These are phyloP conservation scores for Pipistrellus nathusii DNA, from an alignment of 2,797 vertebrate genomes.

Conservation along the genomic window DNA sequence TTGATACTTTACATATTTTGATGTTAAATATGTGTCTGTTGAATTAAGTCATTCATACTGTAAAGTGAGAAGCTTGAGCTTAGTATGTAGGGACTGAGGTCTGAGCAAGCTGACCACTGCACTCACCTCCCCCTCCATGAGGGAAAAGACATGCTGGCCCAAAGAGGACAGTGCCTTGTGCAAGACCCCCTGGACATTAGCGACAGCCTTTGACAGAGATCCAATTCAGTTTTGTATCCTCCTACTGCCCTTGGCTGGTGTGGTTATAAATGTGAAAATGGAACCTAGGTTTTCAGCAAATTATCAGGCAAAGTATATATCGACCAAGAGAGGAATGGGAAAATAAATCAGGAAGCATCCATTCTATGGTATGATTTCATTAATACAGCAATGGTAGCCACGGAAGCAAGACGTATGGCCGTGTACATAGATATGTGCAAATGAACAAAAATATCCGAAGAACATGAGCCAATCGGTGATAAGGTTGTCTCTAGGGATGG, in stretches of 20 bases:
- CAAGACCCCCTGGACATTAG: neutral
- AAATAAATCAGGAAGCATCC: neutral
- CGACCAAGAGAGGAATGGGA: neutral
- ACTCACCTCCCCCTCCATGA: neutral
- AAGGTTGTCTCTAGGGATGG: neutral
- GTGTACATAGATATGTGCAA: neutral
- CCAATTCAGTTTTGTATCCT: neutral
- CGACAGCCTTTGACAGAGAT: neutral
- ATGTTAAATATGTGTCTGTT: neutral
- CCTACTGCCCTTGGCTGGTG: neutral
- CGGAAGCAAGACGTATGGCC: neutral
- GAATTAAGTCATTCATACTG: neutral
- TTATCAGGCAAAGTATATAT: neutral
- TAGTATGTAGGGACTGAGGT: neutral
- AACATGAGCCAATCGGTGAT: neutral
- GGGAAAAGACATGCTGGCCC: neutral
- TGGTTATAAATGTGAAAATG: slow-evolving; percentile 16
- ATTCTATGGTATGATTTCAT: neutral
- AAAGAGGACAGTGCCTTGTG: neutral
- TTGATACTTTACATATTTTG: neutral
- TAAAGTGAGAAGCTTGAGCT: neutral
- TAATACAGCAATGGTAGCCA: neutral
- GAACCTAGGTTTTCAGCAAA: neutral
- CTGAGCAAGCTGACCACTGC: neutral
- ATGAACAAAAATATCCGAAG: neutral